A percentile compares a stretch with the other conserved stretches of the same genome.
These are phyloP conservation scores for Microtus pennsylvanicus DNA, from an alignment of 2,113 vertebrate genomes.

Conservation along the genomic window DNA sequence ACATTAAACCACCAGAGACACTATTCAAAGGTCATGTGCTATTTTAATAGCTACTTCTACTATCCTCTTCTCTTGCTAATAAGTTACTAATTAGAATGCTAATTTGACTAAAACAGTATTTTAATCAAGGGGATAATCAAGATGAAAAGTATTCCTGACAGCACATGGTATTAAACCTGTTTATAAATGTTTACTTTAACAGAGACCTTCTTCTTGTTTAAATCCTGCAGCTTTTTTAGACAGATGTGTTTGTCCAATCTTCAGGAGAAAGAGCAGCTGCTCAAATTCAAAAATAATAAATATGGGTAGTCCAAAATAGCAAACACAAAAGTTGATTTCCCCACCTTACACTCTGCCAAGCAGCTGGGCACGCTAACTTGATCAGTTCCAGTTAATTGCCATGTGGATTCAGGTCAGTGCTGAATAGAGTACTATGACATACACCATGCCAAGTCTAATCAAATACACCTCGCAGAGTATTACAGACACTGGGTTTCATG, in stretches of 20 bases:
- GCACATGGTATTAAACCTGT: neutral
- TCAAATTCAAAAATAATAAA: constrained; percentile 69
- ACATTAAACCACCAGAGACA: neutral
- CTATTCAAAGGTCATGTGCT: neutral
- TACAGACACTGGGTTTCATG: neutral
- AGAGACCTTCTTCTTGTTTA: neutral
- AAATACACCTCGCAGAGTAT: neutral
- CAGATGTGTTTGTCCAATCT: constrained; percentile 76
- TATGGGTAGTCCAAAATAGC: constrained; percentile 13
- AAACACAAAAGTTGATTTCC: constrained; percentile 59
- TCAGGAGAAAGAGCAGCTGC: constrained; percentile 67
- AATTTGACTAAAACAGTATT: neutral
- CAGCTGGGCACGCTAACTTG: constrained; percentile 60
- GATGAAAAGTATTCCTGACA: neutral
- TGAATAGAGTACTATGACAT: neutral
- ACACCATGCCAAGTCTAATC: neutral
- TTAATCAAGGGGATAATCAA: neutral
- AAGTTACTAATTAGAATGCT: neutral
- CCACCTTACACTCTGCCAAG: constrained; percentile 6
- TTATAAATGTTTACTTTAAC: constrained; percentile 60
- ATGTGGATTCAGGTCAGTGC: neutral
- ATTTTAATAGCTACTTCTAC: neutral
- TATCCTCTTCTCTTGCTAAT: neutral
- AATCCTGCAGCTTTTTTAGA: constrained; percentile 66
- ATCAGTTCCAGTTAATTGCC: constrained; percentile 24